Evolutionary conservation across 2,888 invertebrate species (phyloP).

Genomic region (Chloromyia formosa): DNA sequence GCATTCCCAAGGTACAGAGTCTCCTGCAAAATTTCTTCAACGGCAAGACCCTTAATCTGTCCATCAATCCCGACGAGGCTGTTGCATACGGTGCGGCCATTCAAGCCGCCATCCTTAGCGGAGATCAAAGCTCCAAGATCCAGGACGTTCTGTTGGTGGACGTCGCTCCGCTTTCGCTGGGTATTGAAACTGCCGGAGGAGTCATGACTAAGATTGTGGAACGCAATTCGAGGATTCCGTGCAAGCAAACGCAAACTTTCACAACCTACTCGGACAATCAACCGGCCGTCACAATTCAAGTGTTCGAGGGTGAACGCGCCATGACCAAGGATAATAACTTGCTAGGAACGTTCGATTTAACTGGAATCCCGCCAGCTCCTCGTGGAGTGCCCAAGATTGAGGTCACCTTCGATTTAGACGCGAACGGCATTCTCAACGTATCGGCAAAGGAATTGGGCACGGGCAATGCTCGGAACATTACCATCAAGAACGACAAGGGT

Average conservation of each 20-base stretch:
- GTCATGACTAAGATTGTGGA: conserved; percentile 82
- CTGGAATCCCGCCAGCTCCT: conserved; percentile 94
- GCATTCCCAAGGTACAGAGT: conserved; percentile 81
- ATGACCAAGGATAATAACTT: conserved; percentile 95
- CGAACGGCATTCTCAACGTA: conserved; percentile 94
- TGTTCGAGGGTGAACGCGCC: conserved; percentile 81
- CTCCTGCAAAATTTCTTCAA: conserved; percentile 79
- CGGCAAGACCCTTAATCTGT: conserved; percentile 75
- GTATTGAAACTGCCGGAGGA: conserved; percentile 83
- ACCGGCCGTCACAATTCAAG: conserved; percentile 77
- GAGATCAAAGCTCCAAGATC: conserved; percentile 75
- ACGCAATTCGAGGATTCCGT: conserved; percentile 75
- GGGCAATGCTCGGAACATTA: conserved; percentile 77
- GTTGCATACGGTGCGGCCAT: conserved; percentile 82
- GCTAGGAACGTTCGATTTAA: conserved; percentile 94
- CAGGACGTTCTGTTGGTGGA: conserved; percentile 78
- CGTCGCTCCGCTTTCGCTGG: conserved; percentile 74
- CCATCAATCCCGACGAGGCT: conserved; percentile 83
- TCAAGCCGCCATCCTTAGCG: conserved; percentile 77
- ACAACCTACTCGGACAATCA: conserved; percentile 86
- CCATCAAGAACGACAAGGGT: conserved; percentile 85
- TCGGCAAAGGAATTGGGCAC: conserved; percentile 77
- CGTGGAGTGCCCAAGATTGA: conserved; percentile 88
- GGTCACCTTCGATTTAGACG: conserved; percentile 84
- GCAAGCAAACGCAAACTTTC: conserved; percentile 78